A percentile compares a stretch with the other conserved stretches of the same genome.
phyloP scores from a whole-genome alignment of 2,888 invertebrate genomes.

The Xanthia icteritia region DNA sequence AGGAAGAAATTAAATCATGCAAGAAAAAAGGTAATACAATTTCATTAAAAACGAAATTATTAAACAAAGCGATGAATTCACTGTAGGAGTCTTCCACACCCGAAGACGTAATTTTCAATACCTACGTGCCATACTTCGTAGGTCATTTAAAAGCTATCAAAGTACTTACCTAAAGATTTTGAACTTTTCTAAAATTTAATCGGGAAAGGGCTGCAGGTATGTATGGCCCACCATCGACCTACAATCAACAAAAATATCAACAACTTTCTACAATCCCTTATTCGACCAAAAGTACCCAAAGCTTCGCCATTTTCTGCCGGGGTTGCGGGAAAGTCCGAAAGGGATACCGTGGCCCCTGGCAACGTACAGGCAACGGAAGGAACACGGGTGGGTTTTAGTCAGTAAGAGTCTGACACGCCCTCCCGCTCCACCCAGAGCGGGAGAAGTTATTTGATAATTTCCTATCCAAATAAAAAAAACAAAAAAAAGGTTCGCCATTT shows the following conservation, averaged over 20 bases:
- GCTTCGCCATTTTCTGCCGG: conserved; percentile 48
- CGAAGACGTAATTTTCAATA: neutral
- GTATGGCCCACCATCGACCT: neutral
- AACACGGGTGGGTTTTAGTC: too few relatives aligned
- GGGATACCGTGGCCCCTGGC: too few relatives aligned
- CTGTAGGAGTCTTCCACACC: neutral
- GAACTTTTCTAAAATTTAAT: neutral
- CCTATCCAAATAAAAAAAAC: too few relatives aligned
- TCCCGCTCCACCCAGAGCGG: too few relatives aligned
- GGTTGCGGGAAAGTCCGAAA: too few relatives aligned
- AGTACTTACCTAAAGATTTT: neutral
- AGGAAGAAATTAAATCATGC: neutral
- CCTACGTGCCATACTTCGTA: neutral
- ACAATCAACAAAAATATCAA: neutral
- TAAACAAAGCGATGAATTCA: neutral
- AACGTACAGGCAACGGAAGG: too few relatives aligned
- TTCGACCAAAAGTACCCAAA: conserved; percentile 9
- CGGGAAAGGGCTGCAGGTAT: neutral
- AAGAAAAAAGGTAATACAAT: neutral
- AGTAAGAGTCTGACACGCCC: too few relatives aligned
- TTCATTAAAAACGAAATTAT: neutral
- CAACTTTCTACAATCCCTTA: conserved; percentile 19
- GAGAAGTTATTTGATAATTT: too few relatives aligned
- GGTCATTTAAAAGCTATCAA: neutral
- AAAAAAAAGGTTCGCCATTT: conserved; percentile 46